Base-by-base conservation (phyloP, 92 coral and sea anemone genomes). In the Montipora capitata region DNA sequence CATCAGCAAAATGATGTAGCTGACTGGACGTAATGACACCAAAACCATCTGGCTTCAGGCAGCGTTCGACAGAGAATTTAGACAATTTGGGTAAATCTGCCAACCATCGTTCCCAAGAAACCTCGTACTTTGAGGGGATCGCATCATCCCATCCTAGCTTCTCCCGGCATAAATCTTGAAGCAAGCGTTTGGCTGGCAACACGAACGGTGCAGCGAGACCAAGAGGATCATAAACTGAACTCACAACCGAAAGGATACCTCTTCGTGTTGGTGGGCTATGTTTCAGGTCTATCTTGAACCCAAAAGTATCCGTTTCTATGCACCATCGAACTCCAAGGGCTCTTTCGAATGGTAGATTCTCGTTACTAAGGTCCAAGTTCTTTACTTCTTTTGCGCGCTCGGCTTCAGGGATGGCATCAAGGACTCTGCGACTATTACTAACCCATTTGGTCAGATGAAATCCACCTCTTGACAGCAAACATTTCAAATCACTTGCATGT, bases 141-240 rank as follows among this genome's bases (percentile, higher is more conserved):
- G 82, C 81, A 12, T 68, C 70, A 48, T 83, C 82, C 87, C 87
- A 83, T 11, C 15, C 69, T 59, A 81, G 62, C 52, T 69, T 83
- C 20, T 17, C 68, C 40, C 52, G 39, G 61, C 87, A 72, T 10
- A 70, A 10, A 27, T 45, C 67, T 51, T 82, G 80, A 61, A 82
- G 87, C 45, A 82, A 2, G n/a, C 13, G 81, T 70, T 69, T 66
- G 9, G 81, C 87, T 0, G 63, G 81, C 4, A 69, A 48, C 45
- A 79, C 27, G 18, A 64, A 64, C n/a, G 78, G 77, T 18, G 84
- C 84, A 3, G 74, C 7, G 11, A 79, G 39, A 27, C 69, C 84
- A 2, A 63, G 74, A 10, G 52, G 74, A 69, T 69, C 52, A 41
- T 35, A 40, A 14, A 69, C 15, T 44, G 52, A 69, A 40, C 74